phyloP scores from a whole-genome alignment of 2,113 vertebrate genomes.

The Perca flavescens region DNA sequence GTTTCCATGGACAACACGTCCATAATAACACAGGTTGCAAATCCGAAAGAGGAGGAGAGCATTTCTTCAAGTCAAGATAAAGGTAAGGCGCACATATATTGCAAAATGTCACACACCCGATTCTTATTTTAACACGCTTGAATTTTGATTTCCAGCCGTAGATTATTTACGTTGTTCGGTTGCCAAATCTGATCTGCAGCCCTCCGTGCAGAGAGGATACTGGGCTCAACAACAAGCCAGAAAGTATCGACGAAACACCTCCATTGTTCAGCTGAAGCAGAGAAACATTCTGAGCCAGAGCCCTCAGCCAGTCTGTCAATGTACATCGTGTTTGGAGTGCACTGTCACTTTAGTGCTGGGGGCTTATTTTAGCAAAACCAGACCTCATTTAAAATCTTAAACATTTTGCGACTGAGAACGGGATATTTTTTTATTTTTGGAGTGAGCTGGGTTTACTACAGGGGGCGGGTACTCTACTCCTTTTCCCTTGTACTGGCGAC shows the following conservation, averaged over 20 bases:
- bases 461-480: constrained; percentile 71
- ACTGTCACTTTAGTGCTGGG: background rate
- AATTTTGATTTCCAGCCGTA: constrained; percentile 9
- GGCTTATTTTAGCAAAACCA: background rate
- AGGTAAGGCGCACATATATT: constrained; percentile 85
- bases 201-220: constrained; percentile 39
- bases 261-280: constrained; percentile 71
- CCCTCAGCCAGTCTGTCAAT: constrained; percentile 23
- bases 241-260: constrained; percentile 56
- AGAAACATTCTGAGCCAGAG: constrained; percentile 33
- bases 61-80: constrained; percentile 91
- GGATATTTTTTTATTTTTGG: constrained; percentile 20
- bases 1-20: constrained; percentile 99
- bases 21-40: constrained; percentile 99
- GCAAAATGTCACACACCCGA: background rate
- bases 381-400: background rate
- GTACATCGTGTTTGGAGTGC: background rate
- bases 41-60: constrained; percentile 98
- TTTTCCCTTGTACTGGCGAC: constrained; percentile 28
- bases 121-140: background rate
- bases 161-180: constrained; percentile 34
- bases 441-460: constrained; percentile 69
- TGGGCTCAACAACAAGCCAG: constrained; percentile 45
- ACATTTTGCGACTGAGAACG: constrained; percentile 2
- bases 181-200: constrained; percentile 51